Percentiles rank a stretch among this genome's conserved stretches.
phyloP scores from a whole-genome alignment of 2,113 vertebrate genomes.

The human (Homo sapiens) region DNA sequence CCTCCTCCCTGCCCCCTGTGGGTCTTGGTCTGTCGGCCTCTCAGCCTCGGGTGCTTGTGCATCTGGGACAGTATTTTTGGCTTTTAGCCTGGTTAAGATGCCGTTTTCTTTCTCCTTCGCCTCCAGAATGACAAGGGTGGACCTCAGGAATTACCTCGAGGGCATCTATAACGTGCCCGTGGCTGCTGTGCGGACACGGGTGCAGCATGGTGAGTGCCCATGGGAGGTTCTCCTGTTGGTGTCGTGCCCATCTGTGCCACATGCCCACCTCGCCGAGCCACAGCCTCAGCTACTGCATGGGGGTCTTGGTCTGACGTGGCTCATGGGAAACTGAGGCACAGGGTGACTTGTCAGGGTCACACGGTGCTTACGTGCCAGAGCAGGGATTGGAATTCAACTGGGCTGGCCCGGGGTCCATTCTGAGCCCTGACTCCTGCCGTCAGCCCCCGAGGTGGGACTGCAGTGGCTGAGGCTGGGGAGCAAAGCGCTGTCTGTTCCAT shows the following conservation, averaged over 20 bases:
- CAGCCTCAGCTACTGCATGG: not conserved
- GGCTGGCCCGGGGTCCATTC: accelerated
- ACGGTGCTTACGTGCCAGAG: accelerated
- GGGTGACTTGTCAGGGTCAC: not conserved
- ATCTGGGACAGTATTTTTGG: not conserved
- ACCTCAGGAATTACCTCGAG: conserved; percentile 95
- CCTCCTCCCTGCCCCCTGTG: too few species aligned
- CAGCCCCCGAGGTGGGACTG: not conserved
- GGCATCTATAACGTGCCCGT: conserved; percentile 93
- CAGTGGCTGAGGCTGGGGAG: not conserved
- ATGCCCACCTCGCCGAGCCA: not conserved
- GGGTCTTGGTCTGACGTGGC: not conserved
- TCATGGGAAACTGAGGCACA: not conserved
- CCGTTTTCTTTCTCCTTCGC: not conserved
- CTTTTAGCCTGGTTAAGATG: not conserved
- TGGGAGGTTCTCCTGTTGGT: not conserved
- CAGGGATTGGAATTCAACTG: accelerated
- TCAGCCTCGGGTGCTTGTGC: not conserved
- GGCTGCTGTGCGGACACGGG: conserved; percentile 91
- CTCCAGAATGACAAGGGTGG: conserved; percentile 95
- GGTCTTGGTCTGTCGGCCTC: not conserved
- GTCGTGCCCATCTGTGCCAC: too few species aligned
- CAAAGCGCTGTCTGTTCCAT: not conserved
- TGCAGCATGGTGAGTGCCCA: conserved; percentile 91
- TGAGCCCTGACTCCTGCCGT: not conserved